Percentiles rank a stretch among this genome's conserved stretches.
These are phyloP conservation scores for Apodemia zela DNA, from an alignment of 2,888 invertebrate genomes.

Conservation along the genomic window DNA sequence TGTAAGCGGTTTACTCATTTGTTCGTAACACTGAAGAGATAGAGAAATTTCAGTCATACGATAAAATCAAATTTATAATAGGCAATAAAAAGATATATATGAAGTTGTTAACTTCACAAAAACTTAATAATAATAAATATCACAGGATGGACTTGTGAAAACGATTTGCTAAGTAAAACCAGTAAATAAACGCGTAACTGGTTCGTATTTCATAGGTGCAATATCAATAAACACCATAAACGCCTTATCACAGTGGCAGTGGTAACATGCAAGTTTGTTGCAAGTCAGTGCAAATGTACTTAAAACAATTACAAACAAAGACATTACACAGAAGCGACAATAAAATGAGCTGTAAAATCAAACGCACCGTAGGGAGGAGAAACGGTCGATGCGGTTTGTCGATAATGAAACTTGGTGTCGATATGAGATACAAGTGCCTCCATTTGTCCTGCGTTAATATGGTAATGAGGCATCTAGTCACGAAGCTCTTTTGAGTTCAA, in stretches of 20 bases:
- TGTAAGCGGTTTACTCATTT: not conserved
- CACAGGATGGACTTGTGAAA: conserved; percentile 5
- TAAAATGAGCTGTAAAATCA: conserved; percentile 50
- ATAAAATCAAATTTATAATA: conserved; percentile 10
- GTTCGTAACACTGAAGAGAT: not conserved
- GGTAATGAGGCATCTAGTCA: conserved; percentile 48
- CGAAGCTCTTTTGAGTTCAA: conserved; percentile 34
- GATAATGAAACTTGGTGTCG: conserved; percentile 37
- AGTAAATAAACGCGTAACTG: conserved; percentile 11
- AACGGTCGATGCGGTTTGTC: conserved; percentile 37
- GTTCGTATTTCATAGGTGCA: conserved; percentile 14
- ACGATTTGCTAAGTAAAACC: conserved; percentile 14
- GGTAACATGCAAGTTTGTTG: conserved; percentile 32
- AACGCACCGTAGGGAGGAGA: conserved; percentile 30
- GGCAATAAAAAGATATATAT: conserved; percentile 1
- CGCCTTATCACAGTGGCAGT: conserved; percentile 27
- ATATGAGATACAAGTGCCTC: conserved; percentile 39
- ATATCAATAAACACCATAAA: conserved; percentile 16
- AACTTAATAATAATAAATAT: conserved; percentile 15
- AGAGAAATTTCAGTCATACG: not conserved
- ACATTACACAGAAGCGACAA: conserved; percentile 42
- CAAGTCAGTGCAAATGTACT: conserved; percentile 32
- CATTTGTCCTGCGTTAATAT: conserved; percentile 52
- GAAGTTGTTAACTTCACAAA: conserved; percentile 16
- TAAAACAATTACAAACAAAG: conserved; percentile 33